These are phyloP conservation scores for Drosophila multiciliata DNA, from an alignment of 2,888 invertebrate genomes.

Conservation along the genomic window DNA sequence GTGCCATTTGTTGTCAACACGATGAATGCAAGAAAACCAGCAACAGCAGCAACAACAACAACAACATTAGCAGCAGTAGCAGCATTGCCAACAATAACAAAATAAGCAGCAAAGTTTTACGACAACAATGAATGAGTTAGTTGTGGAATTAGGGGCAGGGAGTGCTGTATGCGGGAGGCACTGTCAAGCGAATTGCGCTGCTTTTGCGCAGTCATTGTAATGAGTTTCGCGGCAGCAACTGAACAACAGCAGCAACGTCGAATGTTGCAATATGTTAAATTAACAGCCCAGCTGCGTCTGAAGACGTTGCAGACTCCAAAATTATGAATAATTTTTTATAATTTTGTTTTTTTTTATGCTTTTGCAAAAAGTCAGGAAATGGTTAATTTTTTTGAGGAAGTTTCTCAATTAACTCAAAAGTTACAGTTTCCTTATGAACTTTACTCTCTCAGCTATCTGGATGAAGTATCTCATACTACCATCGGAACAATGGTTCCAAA, in stretches of 20 bases:
- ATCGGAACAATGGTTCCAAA: neutral
- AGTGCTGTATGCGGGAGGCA: neutral
- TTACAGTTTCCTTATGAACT: too few species aligned
- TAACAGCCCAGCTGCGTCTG: conserved; percentile 53
- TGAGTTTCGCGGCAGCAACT: conserved; percentile 54
- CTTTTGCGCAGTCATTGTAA: conserved; percentile 77
- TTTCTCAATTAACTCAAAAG: neutral
- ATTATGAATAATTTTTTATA: neutral
- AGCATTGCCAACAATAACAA: conserved; percentile 17
- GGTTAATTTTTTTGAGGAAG: neutral
- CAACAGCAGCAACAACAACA: conserved; percentile 15
- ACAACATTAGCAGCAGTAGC: conserved; percentile 8
- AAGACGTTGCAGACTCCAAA: conserved; percentile 29
- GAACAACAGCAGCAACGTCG: conserved; percentile 35
- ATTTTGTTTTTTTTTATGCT: neutral
- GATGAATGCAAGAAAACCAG: conserved; percentile 61
- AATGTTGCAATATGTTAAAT: conserved; percentile 73
- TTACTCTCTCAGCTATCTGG: neutral
- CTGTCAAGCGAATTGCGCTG: conserved; percentile 50
- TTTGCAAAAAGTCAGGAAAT: neutral
- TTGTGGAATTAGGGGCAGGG: neutral
- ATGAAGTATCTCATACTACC: neutral
- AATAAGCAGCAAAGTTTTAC: conserved; percentile 50
- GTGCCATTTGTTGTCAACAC: conserved; percentile 79
- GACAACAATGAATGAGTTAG: conserved; percentile 48